Base-by-base conservation (phyloP, 2,888 invertebrate species). In the Aricia artaxerxes region DNA sequence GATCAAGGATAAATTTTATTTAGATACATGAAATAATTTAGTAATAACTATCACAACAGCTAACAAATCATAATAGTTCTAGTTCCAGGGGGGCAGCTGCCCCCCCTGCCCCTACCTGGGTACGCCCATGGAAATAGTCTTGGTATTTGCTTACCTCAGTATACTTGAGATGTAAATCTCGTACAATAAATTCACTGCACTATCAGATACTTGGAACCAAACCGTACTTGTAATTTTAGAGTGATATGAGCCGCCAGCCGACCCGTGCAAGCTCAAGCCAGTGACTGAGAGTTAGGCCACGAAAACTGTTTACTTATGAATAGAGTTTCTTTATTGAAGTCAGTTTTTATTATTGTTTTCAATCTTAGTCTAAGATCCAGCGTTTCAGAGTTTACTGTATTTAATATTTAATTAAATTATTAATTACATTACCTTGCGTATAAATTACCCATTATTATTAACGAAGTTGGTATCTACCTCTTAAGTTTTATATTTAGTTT, bases 221-320 rank as follows among this genome's bases (percentile, higher is more conserved):
- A 69, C 35, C 16, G 35, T 31, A 35, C 49, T 49, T 49, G 49
- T 49, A 31, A 31, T 61, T 60, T 60, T 49, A 57, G 61, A 31
- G 35, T 31, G 69, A 64, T 69, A 72, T 77, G 64, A 77, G 73
- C 79, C 78, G 79, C 31, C 44, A 77, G 73, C 79, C 78, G 79
- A 53, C 44, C 31, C 76, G 76, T 57, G 57, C 76, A 44, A 57
- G 53, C 49, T 11, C 75, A 44, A 75, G 57, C 76, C 53, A 13
- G 13, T 57, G 76, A 76, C 76, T 76, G 76, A 76, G 76, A 49
- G 53, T 49, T 4, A 35, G 13, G 35, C 57, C 53, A 16, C 31
- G 1, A 3, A 31, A 1, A 75, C 5, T 57, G 53, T 57, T 76
- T 31, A 76, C 76, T 76, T 76, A 76, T 31, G 76, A 53, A 76